phyloP scores from a whole-genome alignment of 1,140 invertebrate genomes.

The Cyclina sinensis region DNA sequence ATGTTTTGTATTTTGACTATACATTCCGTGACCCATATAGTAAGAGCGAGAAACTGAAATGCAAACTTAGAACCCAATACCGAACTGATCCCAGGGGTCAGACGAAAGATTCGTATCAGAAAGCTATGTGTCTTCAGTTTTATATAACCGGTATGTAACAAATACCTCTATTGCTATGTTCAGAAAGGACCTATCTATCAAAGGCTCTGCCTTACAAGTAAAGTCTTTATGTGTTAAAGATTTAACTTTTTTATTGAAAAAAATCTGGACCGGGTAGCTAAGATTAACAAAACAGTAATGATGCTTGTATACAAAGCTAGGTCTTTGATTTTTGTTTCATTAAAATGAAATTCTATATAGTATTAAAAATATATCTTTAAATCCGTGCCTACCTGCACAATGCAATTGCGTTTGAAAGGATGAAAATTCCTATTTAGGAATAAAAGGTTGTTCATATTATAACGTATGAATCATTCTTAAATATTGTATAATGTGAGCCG shows the following conservation, averaged over 20 bases:
- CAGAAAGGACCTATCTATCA: neutral
- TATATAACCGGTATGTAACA: neutral
- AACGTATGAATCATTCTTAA: neutral
- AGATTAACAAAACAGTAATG: neutral
- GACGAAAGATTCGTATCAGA: constrained; percentile 20
- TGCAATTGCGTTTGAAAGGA: neutral
- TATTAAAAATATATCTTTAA: constrained; percentile 18
- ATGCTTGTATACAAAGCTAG: neutral
- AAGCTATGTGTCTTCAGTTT: neutral
- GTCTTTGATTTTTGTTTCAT: constrained; percentile 7
- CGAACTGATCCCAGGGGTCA: neutral
- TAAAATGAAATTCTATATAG: constrained; percentile 3
- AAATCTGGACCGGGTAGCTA: neutral
- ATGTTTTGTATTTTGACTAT: neutral
- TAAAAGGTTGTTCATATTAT: neutral
- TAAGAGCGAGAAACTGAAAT: constrained; percentile 5
- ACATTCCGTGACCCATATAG: constrained; percentile 10
- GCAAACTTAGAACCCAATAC: neutral
- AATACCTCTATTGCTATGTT: neutral
- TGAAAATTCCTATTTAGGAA: neutral
- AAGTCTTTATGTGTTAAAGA: neutral
- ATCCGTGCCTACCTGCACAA: neutral
- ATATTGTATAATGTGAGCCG: constrained; percentile 15
- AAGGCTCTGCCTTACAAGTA: neutral
- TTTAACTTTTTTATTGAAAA: neutral